Percentiles rank a stretch among this genome's conserved stretches.
Conservation (phyloP, 2,888 invertebrate species). For the Epistrophella euchroma region DNA sequence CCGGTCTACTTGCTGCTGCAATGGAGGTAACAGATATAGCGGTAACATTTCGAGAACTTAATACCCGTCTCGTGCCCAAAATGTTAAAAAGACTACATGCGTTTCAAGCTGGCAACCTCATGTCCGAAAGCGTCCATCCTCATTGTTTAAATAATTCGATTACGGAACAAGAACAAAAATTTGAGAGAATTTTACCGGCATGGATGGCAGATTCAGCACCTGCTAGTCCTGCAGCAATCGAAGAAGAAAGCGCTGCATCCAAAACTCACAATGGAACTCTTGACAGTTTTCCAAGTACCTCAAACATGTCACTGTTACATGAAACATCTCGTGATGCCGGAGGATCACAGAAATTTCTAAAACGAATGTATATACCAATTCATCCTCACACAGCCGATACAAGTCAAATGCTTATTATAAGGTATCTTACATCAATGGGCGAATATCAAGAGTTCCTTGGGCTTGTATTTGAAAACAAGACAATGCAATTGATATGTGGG, state of each 20-base stretch:
- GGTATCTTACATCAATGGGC: conserved; percentile 98
- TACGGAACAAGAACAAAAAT: conserved; percentile 56
- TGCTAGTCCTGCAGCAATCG: conserved; percentile 81
- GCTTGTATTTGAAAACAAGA: conserved; percentile 96
- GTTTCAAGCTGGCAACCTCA: conserved; percentile 85
- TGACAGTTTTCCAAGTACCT: conserved; percentile 79
- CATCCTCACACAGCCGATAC: conserved; percentile 95
- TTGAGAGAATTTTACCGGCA: conserved; percentile 81
- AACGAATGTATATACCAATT: conserved; percentile 88
- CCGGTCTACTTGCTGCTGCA: conserved; percentile 96
- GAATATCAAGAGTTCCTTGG: conserved; percentile 99
- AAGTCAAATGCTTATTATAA: conserved; percentile 95
- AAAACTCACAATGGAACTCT: conserved; percentile 74
- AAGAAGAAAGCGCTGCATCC: conserved; percentile 57
- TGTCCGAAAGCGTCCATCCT: conserved; percentile 47
- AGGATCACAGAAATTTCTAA: conserved; percentile 78
- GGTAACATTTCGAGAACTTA: conserved; percentile 92
- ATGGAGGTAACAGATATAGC: conserved; percentile 99
- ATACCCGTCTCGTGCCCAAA: conserved; percentile 93
- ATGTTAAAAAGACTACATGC: conserved; percentile 93
- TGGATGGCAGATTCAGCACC: conserved; percentile 81
- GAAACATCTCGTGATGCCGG: conserved; percentile 82
- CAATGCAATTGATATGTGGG: conserved; percentile 94
- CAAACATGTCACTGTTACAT: conserved; percentile 81
- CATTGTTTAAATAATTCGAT: background rate